Evolutionary conservation across 2,888 invertebrate genomes (phyloP).

Genomic region (Zele albiditarsus): DNA sequence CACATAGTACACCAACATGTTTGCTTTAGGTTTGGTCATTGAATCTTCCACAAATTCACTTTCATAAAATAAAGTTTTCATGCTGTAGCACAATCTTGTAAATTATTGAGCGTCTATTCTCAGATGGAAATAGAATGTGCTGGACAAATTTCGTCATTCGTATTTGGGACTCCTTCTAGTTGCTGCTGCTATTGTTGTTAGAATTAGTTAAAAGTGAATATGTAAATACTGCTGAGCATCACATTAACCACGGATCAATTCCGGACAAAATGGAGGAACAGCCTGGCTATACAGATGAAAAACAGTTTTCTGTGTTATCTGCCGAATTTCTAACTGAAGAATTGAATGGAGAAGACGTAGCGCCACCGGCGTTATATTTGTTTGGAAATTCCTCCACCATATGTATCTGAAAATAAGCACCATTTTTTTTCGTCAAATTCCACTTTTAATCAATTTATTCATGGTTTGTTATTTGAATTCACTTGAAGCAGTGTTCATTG

Average conservation of each 20-base stretch:
- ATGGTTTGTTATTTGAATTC: too few relatives aligned
- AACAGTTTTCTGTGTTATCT: background rate
- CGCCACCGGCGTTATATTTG: background rate
- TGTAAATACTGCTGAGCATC: background rate
- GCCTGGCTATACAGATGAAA: background rate
- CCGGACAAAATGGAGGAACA: background rate
- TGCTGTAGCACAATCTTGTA: background rate
- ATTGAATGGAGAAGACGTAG: background rate
- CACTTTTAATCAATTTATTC: too few relatives aligned
- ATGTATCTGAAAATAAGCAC: background rate
- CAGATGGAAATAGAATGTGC: too few relatives aligned
- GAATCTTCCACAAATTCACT: slow-evolving; percentile 23
- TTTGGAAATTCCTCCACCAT: background rate
- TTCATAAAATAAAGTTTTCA: background rate
- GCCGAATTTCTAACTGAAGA: background rate
- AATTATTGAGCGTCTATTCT: background rate
- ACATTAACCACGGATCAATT: background rate
- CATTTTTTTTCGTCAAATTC: background rate
- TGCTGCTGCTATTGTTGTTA: background rate
- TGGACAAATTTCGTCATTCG: too few relatives aligned
- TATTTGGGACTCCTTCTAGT: background rate
- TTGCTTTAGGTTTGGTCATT: slow-evolving; percentile 9
- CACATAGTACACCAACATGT: slow-evolving; percentile 20
- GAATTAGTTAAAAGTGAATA: background rate
- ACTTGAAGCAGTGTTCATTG: background rate